Evolutionary conservation across 2,113 vertebrate species (phyloP).

Genomic region (Aleadryas rufinucha): DNA sequence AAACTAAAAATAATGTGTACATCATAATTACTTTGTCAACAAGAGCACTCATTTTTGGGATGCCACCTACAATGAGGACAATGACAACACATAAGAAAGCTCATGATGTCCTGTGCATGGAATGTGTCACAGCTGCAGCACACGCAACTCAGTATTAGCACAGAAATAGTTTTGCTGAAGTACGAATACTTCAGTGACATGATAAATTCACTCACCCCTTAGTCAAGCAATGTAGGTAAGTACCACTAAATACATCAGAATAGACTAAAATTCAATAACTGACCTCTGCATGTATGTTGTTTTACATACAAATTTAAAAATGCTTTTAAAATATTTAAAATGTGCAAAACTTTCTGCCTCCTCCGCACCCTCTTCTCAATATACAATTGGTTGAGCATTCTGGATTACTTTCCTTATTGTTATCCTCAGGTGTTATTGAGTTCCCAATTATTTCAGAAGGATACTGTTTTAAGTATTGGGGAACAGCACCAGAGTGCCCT

Average conservation of each 20-base stretch:
- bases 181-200: not conserved
- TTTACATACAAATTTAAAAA: not conserved
- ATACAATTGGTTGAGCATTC: not conserved
- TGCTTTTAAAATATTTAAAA: not conserved
- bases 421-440: not conserved
- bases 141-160: not conserved
- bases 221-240: not conserved
- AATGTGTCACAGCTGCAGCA: not conserved
- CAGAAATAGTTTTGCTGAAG: not conserved
- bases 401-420: not conserved
- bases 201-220: not conserved
- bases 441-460: not conserved
- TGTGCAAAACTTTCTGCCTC: not conserved
- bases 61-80: not conserved
- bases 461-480: not conserved
- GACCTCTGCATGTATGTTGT: not conserved
- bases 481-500: not conserved
- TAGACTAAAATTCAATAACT: not conserved
- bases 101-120: not conserved
- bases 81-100: not conserved
- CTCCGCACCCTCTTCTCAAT: rapidly evolving
- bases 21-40: not conserved
- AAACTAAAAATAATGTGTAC: not conserved
- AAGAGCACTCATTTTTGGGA: not conserved
- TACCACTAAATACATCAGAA: not conserved